phyloP scores from a whole-genome alignment of 2,888 invertebrate genomes.

The Cheiracanthium punctorium region DNA sequence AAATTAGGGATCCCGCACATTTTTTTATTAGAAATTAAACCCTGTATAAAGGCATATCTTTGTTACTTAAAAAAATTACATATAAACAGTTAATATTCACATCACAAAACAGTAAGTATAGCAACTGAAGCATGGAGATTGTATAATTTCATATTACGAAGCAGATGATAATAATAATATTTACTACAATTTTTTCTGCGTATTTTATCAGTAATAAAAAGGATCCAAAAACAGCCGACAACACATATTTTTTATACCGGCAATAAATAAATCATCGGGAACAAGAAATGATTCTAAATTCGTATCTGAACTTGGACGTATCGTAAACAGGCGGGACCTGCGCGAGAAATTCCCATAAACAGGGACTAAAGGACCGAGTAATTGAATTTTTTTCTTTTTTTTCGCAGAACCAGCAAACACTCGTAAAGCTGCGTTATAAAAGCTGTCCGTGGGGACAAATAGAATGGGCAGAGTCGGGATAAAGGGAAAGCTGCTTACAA shows the following conservation, averaged over 20 bases:
- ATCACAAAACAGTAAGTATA: too few relatives aligned
- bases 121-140: too few relatives aligned
- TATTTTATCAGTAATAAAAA: too few relatives aligned
- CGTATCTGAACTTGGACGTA: neutral
- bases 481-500: neutral
- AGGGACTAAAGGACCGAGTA: neutral
- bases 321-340: neutral
- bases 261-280: neutral
- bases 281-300: neutral
- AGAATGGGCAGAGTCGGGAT: neutral
- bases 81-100: too few relatives aligned
- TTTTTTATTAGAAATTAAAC: too few relatives aligned
- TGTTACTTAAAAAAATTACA: too few relatives aligned
- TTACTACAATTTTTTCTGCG: too few relatives aligned
- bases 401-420: neutral
- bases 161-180: too few relatives aligned
- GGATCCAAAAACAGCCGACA: too few relatives aligned
- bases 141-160: too few relatives aligned
- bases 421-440: neutral
- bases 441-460: neutral
- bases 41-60: too few relatives aligned
- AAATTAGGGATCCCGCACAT: too few relatives aligned
- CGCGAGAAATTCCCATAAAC: neutral
- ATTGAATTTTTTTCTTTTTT: slow-evolving; percentile 4
- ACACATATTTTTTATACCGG: neutral